A percentile compares a stretch with the other conserved stretches of the same genome.
Conservation (phyloP, 2,888 invertebrate genomes). For the Hypomecis atomaria region DNA sequence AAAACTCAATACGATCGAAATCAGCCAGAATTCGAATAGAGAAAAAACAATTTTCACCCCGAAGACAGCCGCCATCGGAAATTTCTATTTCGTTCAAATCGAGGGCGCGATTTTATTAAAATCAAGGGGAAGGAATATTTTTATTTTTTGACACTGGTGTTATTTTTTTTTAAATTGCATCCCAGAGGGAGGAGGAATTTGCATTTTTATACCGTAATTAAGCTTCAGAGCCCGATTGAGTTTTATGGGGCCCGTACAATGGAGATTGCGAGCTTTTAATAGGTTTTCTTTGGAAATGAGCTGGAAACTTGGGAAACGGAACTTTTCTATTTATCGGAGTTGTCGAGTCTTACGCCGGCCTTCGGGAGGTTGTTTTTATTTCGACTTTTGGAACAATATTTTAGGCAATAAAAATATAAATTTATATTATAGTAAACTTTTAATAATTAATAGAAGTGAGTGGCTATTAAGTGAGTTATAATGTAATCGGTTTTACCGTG, state of each 20-base stretch:
- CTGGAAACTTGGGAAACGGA: constrained; percentile 24
- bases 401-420: too few species aligned
- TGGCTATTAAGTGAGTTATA: too few species aligned
- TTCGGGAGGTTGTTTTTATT: background rate
- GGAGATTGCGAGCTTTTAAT: constrained; percentile 20
- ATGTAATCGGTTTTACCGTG: too few species aligned
- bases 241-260: constrained; percentile 31
- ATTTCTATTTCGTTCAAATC: constrained; percentile 47
- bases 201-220: constrained; percentile 43
- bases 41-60: constrained; percentile 39
- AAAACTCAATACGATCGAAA: constrained; percentile 36
- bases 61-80: constrained; percentile 37
- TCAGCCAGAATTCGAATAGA: constrained; percentile 22
- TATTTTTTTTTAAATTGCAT: constrained; percentile 41
- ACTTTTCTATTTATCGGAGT: constrained; percentile 20
- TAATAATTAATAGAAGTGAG: too few species aligned
- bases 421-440: too few species aligned
- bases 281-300: constrained; percentile 21
- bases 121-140: constrained; percentile 41
- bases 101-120: constrained; percentile 43
- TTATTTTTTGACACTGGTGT: constrained; percentile 40
- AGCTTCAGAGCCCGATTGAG: constrained; percentile 34
- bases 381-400: background rate
- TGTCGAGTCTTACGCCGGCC: constrained; percentile 2
- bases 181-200: constrained; percentile 35